Conservation (phyloP, 2,797 vertebrate genomes). For the Sciurus carolinensis region DNA sequence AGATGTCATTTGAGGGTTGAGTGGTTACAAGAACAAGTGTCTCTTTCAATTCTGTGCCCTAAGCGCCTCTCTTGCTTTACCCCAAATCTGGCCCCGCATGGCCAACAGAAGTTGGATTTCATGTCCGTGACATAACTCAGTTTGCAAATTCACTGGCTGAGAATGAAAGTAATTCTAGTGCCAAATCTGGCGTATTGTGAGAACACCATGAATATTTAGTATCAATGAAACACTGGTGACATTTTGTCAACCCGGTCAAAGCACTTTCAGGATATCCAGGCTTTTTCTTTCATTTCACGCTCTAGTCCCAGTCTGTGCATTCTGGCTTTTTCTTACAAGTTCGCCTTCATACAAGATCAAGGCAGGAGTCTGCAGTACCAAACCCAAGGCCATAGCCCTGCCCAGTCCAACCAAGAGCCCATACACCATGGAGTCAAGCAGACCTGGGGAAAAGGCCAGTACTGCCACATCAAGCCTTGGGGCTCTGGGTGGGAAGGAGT, state of each 20-base stretch:
- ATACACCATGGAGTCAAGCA: neutral
- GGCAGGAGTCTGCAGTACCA: neutral
- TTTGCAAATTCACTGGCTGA: neutral
- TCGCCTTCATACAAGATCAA: slow-evolving; percentile 8
- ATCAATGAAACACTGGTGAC: neutral
- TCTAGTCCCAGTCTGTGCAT: neutral
- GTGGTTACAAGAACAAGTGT: accelerated
- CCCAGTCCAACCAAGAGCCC: neutral
- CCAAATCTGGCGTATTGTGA: neutral
- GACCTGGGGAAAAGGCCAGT: neutral
- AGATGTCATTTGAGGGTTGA: accelerated
- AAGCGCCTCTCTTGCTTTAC: accelerated
- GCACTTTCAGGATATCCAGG: neutral
- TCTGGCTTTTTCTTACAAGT: neutral
- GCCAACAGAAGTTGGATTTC: neutral
- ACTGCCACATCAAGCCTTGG: accelerated
- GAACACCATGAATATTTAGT: neutral
- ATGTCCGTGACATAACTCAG: neutral
- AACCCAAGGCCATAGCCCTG: neutral
- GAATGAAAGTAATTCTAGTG: neutral
- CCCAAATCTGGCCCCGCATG: neutral
- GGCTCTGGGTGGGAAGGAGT: accelerated
- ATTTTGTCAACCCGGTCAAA: neutral
- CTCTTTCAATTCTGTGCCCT: neutral
- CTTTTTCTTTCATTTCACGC: neutral